Percentiles rank a stretch among this genome's conserved stretches.
These are phyloP conservation scores for Asobara japonica DNA, from an alignment of 1,140 invertebrate genomes.

Conservation along the genomic window DNA sequence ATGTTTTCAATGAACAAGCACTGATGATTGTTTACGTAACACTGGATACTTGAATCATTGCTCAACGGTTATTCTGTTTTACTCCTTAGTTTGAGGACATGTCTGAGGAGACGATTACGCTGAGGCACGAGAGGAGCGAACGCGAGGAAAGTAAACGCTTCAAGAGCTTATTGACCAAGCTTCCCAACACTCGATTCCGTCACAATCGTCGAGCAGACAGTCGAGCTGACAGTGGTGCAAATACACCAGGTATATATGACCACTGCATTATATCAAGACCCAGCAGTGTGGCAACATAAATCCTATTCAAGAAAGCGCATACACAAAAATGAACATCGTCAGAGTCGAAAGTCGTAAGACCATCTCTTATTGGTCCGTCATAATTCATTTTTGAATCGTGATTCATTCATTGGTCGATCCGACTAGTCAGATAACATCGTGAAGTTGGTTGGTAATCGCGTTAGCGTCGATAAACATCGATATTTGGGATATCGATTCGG, in stretches of 20 bases:
- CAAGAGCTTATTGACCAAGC: conserved; percentile 75
- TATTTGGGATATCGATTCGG: too few species aligned
- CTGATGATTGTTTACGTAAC: conserved; percentile 39
- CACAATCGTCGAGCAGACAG: conserved; percentile 74
- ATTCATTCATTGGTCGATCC: too few species aligned
- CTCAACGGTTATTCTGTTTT: too few species aligned
- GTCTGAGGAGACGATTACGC: conserved; percentile 75
- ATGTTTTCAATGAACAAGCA: conserved; percentile 29
- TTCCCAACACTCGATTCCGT: conserved; percentile 69
- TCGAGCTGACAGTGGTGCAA: conserved; percentile 77
- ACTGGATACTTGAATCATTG: not conserved
- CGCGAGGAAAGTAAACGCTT: conserved; percentile 82
- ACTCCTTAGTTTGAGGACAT: conserved; percentile 78
- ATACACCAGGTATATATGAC: conserved; percentile 72
- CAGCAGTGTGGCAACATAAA: too few species aligned
- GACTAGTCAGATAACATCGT: too few species aligned
- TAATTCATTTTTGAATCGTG: too few species aligned
- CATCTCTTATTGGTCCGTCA: too few species aligned
- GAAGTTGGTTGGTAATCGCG: too few species aligned
- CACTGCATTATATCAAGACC: not conserved
- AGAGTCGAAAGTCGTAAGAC: too few species aligned
- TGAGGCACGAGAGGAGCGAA: conserved; percentile 80
- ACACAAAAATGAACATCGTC: too few species aligned
- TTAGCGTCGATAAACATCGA: too few species aligned
- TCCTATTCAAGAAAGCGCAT: too few species aligned